Base-by-base conservation (phyloP, 2,113 vertebrate species). In the Zosterops borbonicus region DNA sequence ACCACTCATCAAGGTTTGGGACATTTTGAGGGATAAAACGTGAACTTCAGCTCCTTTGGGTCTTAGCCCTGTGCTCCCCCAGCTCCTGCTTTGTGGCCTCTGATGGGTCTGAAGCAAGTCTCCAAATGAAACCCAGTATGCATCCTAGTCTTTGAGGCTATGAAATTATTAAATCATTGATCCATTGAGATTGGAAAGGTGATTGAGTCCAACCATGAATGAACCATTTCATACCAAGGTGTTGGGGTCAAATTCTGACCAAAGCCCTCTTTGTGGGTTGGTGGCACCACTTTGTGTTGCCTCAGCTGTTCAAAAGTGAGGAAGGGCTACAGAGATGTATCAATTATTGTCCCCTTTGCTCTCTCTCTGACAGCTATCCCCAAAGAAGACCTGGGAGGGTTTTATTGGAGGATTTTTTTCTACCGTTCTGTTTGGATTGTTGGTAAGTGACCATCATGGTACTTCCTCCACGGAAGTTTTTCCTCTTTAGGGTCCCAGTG, bases 361-460 rank as follows among this genome's bases (percentile, higher is more conserved):
- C 65, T 92, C 93, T 46, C 77, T 27, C 63, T 87, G 92, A 50
- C 98, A 99, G 99, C 98, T 99, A 49, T 99, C 99, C 7, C 99
- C 99, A 9, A 99, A 99, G 98, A 99, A 99, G 98, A 99, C 99
- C 35, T 99, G 99, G 99, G 99, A 99, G 96, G 99, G 99, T 31
- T 99, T 99, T 85, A 99, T 99, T 8, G 99, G 99, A 42, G 99
- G 99, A 16, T 98, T 99, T 78, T 99, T 99, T 87, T 60, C 99
- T 84, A 99, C 99, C 0, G 99, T 99, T 29, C 92, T 99, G 44
- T 99, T 99, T 95, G 99, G 99, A 23, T 98, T 99, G 87, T 83
- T 99, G 98, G 99, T 99, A 95, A 98, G 98, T 97, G 31, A 6
- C 50, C 33, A 2, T 21, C 4, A 0, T 6, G n/a, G 39, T 18